Percentiles rank a stretch among this genome's conserved stretches.
These are phyloP conservation scores for Acrossocheilus wenchowensis DNA, from an alignment of 2,797 vertebrate genomes.

Conservation along the genomic window DNA sequence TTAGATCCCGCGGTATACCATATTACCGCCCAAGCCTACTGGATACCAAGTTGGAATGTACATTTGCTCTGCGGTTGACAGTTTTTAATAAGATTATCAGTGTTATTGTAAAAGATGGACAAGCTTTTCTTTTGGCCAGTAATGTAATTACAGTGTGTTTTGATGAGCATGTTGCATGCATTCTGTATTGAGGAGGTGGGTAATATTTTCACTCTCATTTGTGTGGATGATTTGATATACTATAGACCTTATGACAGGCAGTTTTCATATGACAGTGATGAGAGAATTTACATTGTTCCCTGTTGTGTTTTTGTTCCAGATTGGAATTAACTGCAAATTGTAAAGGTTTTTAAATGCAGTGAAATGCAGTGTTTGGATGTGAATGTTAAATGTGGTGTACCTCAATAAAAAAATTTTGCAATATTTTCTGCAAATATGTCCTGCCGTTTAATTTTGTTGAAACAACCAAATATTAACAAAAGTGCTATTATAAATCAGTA, in stretches of 20 bases:
- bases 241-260: background rate
- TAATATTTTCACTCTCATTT: constrained; percentile 10
- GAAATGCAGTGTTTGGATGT: too few relatives aligned
- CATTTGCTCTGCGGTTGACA: constrained; percentile 1
- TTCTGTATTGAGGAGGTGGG: background rate
- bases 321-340: too few relatives aligned
- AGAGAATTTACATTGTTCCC: too few relatives aligned
- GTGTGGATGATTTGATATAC: background rate
- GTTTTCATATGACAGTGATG: too few relatives aligned
- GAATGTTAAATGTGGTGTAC: too few relatives aligned
- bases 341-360: too few relatives aligned
- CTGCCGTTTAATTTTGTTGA: background rate
- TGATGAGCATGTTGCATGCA: constrained; percentile 23
- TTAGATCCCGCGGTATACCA: too few relatives aligned
- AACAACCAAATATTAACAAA: background rate
- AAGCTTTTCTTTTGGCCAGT: constrained; percentile 11
- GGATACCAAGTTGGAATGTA: constrained; percentile 23
- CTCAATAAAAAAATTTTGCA: too few relatives aligned
- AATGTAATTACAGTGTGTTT: constrained; percentile 3
- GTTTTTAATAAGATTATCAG: constrained; percentile 4
- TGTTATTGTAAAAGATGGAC: constrained; percentile 9
- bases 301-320: too few relatives aligned
- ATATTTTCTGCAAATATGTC: background rate
- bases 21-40: background rate
- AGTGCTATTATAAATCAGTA: background rate